Percentiles rank a stretch among this genome's conserved stretches.
Evolutionary conservation across 2,797 vertebrate genomes (phyloP).

Genomic region (Myoxocephalus aenaeus): DNA sequence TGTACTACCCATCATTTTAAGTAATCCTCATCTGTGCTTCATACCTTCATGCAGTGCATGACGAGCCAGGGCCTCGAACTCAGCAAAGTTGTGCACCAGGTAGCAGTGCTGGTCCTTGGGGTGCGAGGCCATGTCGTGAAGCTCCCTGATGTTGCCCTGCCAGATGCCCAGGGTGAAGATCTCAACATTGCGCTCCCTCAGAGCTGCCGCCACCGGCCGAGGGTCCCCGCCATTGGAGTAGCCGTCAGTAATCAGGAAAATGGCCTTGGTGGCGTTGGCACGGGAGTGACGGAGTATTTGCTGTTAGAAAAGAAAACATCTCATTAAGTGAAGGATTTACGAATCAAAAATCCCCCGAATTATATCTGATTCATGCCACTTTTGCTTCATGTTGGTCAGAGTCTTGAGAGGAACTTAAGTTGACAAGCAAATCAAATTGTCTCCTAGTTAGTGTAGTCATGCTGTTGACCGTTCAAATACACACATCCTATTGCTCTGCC

Average conservation of each 20-base stretch:
- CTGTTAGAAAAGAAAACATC: conserved; percentile 72
- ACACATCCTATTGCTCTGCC: conserved; percentile 30
- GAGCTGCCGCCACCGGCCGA: conserved; percentile 90
- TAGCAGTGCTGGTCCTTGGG: conserved; percentile 98
- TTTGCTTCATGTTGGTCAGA: neutral
- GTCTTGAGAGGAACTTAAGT: neutral
- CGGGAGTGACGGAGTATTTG: conserved; percentile 96
- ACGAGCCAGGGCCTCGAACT: conserved; percentile 96
- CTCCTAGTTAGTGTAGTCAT: conserved; percentile 21
- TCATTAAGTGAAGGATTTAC: neutral
- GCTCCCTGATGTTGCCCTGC: conserved; percentile 96
- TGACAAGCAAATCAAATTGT: conserved; percentile 11
- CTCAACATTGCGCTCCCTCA: conserved; percentile 93
- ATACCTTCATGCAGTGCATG: conserved; percentile 96
- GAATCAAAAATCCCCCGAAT: neutral
- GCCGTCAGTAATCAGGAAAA: conserved; percentile 98
- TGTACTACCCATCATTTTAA: neutral
- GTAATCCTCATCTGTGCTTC: neutral
- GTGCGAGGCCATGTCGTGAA: conserved; percentile 96
- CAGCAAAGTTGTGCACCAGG: conserved; percentile 95
- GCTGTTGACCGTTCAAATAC: conserved; percentile 30
- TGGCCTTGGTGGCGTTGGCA: conserved; percentile 91
- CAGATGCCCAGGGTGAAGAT: conserved; percentile 98
- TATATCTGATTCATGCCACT: neutral
- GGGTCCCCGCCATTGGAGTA: conserved; percentile 98